Evolutionary conservation across 2,797 vertebrate genomes (phyloP).

Genomic region (Melanotaenia boesemani): DNA sequence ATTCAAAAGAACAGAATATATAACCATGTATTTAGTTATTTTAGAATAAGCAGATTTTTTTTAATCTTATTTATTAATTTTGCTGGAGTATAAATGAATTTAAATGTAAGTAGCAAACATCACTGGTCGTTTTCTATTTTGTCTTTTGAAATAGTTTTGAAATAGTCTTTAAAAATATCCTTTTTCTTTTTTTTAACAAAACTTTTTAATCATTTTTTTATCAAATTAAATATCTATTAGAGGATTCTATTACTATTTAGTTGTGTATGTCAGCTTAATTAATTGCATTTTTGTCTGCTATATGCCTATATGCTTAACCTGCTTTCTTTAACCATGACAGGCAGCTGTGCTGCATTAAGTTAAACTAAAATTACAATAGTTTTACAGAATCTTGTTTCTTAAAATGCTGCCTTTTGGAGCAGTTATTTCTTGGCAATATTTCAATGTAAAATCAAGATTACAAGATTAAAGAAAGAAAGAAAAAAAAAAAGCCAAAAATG

Average conservation of each 20-base stretch:
- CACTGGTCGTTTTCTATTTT: too few relatives aligned
- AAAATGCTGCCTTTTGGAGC: conserved; percentile 5
- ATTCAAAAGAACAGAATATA: too few relatives aligned
- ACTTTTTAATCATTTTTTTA: background rate
- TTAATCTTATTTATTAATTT: too few relatives aligned
- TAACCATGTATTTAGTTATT: too few relatives aligned
- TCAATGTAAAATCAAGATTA: background rate
- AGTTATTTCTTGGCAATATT: conserved; percentile 1
- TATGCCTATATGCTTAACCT: background rate
- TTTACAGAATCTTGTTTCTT: conserved; percentile 3
- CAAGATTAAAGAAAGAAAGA: background rate
- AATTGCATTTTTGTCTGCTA: conserved; percentile 2
- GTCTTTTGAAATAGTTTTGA: too few relatives aligned
- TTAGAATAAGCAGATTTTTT: too few relatives aligned
- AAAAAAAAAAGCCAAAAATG: background rate
- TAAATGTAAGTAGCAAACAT: too few relatives aligned
- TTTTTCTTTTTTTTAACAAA: background rate
- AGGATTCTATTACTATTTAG: background rate
- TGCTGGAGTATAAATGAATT: too few relatives aligned
- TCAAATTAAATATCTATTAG: too few relatives aligned
- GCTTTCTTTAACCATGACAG: conserved; percentile 9
- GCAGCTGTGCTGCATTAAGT: conserved; percentile 23
- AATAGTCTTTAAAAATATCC: too few relatives aligned
- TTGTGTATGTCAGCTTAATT: background rate
- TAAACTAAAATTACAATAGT: conserved; percentile 25